These are phyloP conservation scores for Drosophila serrata DNA, from an alignment of 1,140 invertebrate species.

Conservation along the genomic window DNA sequence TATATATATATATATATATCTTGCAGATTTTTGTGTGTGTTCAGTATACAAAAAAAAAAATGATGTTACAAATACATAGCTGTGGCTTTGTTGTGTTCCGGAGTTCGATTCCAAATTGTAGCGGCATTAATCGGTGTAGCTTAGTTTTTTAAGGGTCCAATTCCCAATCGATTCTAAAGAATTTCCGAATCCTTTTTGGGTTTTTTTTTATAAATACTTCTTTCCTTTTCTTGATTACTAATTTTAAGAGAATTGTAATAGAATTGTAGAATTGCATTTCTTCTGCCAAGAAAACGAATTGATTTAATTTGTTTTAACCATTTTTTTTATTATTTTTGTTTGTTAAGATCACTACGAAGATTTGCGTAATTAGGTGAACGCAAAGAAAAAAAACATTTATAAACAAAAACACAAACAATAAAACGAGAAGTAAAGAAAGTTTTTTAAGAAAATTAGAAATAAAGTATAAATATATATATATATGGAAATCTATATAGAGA, in stretches of 20 bases:
- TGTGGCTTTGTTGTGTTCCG: slow-evolving; percentile 28
- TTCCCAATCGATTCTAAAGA: slow-evolving; percentile 16
- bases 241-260: slow-evolving; percentile 39
- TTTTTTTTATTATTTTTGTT: slow-evolving; percentile 18
- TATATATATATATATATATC: slow-evolving; percentile 2
- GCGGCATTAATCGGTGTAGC: slow-evolving; percentile 43
- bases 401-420: slow-evolving; percentile 59
- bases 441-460: slow-evolving; percentile 77
- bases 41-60: slow-evolving; percentile 14
- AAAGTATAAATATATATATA: slow-evolving; percentile 61
- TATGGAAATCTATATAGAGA: slow-evolving; percentile 64
- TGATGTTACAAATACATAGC: slow-evolving; percentile 14
- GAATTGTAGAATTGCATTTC: slow-evolving; percentile 25
- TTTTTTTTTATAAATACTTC: slow-evolving; percentile 28
- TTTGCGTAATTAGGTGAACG: slow-evolving; percentile 33
- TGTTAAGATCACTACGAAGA: slow-evolving; percentile 42
- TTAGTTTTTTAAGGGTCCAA: slow-evolving; percentile 53
- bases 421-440: slow-evolving; percentile 70
- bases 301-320: slow-evolving; percentile 28
- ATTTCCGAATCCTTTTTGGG: slow-evolving; percentile 19
- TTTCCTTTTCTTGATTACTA: background rate
- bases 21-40: slow-evolving; percentile 33
- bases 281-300: slow-evolving; percentile 40
- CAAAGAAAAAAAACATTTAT: slow-evolving; percentile 48
- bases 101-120: slow-evolving; percentile 34